These are phyloP conservation scores for Trachelus troglodyta DNA, from an alignment of 2,888 invertebrate species.

Conservation along the genomic window DNA sequence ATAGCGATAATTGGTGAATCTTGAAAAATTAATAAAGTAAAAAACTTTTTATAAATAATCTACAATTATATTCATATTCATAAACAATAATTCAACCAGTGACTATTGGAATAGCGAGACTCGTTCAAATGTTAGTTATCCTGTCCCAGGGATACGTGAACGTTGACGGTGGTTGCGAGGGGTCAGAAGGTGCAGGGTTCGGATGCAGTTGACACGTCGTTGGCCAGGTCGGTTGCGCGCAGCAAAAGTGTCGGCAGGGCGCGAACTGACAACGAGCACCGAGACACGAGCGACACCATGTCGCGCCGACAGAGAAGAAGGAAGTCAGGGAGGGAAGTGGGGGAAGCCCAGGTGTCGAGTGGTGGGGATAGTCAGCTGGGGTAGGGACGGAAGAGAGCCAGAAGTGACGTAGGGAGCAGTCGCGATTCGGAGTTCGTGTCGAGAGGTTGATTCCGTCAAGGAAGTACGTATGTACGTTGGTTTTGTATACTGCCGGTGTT, in stretches of 20 bases:
- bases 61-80: not conserved
- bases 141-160: not conserved
- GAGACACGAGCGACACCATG: constrained; percentile 48
- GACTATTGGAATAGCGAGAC: constrained; percentile 36
- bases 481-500: not conserved
- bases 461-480: constrained; percentile 14
- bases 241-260: constrained; percentile 57
- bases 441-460: constrained; percentile 22
- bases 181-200: constrained; percentile 33
- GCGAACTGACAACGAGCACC: constrained; percentile 58
- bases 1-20: no score
- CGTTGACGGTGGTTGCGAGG: constrained; percentile 1
- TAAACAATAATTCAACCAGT: constrained; percentile 26
- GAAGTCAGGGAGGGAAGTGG: constrained; percentile 30
- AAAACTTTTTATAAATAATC: no score
- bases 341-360: constrained; percentile 15
- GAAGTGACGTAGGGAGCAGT: constrained; percentile 43
- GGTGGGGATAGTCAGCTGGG: constrained; percentile 32
- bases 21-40: no score
- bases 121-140: constrained; percentile 17
- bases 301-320: constrained; percentile 43
- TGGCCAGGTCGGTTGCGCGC: constrained; percentile 54
- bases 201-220: constrained; percentile 57
- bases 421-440: constrained; percentile 51
- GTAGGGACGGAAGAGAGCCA: constrained; percentile 29